Base-by-base conservation (phyloP, 1,140 invertebrate genomes). In the Drosophila rhopaloa region DNA sequence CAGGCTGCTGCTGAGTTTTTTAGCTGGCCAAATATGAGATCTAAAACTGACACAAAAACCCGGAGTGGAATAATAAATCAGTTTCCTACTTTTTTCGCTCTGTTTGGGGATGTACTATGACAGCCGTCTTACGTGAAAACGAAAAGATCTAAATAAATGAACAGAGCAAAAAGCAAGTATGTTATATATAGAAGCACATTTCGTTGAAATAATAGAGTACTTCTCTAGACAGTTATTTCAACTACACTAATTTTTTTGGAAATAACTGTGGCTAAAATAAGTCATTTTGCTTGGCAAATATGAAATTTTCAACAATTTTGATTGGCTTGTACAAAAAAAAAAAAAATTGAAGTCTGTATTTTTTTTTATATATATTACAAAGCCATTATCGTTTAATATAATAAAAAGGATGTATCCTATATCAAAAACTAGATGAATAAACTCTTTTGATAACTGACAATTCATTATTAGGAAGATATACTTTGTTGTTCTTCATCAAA, bases 131-230 rank as follows among this genome's bases (percentile, higher is more conserved):
- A 71, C 51, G 67, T 71, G 66, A 65, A 71, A 16, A 57, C 32
- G 37, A 35, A 57, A 58, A 71, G 44, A 71, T 71, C 67, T 58
- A 37, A 71, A 56, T 37, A 71, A 71, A 70, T 70, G 14, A 67
- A 32, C 29, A 41, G 27, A 38, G 29, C n/a, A 50, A 60, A 60
- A 71, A 68, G 70, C 37, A n/a, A 37, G n/a, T 37, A 1, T 6
- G 19, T 70, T 58, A 48, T 41, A 40, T 47, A 48, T 47, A 48
- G 47, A 61, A 53, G 24, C 19, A 24, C 7, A 29, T 50, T 53
- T 14, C 38, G 19, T 10, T 46, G 8, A 37, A 54, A 66, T 38
- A 38, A 14, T 9, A 27, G 40, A 50, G 10, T 32, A 29, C 13
- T 24, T 35, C 27, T 7, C 32, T 13, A 8, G 10, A 14, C 10